Base-by-base conservation (phyloP, 2,888 invertebrate species). In the Aricia artaxerxes region DNA sequence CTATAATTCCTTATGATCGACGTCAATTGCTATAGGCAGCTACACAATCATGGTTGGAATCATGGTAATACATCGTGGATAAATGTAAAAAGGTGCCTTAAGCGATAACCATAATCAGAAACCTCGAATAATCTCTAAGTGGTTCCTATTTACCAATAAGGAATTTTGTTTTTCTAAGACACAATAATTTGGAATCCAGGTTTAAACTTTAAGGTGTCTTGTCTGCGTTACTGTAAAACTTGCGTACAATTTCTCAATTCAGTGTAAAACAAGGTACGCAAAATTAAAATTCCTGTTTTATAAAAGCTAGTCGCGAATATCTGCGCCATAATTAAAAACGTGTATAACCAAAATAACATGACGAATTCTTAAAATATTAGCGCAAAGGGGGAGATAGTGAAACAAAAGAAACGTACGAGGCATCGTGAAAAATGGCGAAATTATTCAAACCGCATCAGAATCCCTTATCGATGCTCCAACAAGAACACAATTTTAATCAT, bases 371-470 rank as follows among this genome's bases (percentile, higher is more conserved):
- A 38, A 69, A 69, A 69, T 69, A 38, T 24, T 13, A 61, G 61
- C 24, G 5, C 69, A 11, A 35, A 35, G 69, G 38, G 69, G 69
- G 35, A 69, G 69, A 69, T 69, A 69, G 69, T 69, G 69, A 69
- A 69, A 69, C 69, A 69, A 69, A 69, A 69, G 35, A 69, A 69
- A 69, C 13, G 69, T 35, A 69, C 69, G 35, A 69, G 69, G 69
- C 69, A 69, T 69, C 35, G 35, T 69, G 35, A 69, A 69, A 69
- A 69, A 69, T 69, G 69, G 35, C 13, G 69, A 69, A 69, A 69
- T 69, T 69, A 69, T 69, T 69, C 69, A 69, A 69, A 69, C 69
- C 69, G 69, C 69, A 73, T 73, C 73, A 72, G 72, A 72, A 76
- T 53, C 24, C 76, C 76, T 76, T 76, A 76, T 76, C 76, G 76